Evolutionary conservation across 1,140 invertebrate species (phyloP), one percentile per base, ranked within the genome.

Genomic region (Bacillus rossius): DNA sequence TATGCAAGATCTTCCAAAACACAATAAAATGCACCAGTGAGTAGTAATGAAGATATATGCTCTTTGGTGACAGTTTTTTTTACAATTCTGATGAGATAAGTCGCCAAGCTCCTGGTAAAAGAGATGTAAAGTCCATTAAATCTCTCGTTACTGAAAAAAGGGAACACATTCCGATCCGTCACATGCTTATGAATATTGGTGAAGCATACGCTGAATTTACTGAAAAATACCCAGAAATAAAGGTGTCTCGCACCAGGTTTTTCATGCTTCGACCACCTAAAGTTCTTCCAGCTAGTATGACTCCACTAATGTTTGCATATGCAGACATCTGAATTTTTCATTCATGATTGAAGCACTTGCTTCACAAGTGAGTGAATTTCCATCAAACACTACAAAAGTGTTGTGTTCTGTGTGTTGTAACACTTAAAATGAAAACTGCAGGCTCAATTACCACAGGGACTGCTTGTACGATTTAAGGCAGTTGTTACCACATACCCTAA

Each of bases 71-170:
- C 29, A 45, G 43, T 7, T 3, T 20, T n/a, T n/a, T 45, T 45
- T 45, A 45, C 43, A 5, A 45, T 8, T 20, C 17, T 45, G 43
- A 45, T 25, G 43, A 45, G 17, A 25, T 45, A 20, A 20, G 17
- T 25, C 23, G 43, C 5, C 43, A 45, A 45, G 43, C 43, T 45
- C 43, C 43, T 20, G 43, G 43, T 7, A 45, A 45, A n/a, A 19
- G 43, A 45, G 43, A 45, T n/a, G n/a, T 25, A 20, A 45, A 45
- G 23, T 45, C 43, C 17, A 45, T 45, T 45, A 45, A 45, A 45
- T 19, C 29, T 34, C 29, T 8, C n/a, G 13, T 19, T 25, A 45
- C 17, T 45, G 43, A n/a, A 25, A 45, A 45, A 19, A 45, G 43
- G 23, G 23, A 25, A 20, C 13, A 5, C 4, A 13, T 20, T 19